Conservation (phyloP, 2,888 invertebrate species). For the Nematopogon swammerdamellus region DNA sequence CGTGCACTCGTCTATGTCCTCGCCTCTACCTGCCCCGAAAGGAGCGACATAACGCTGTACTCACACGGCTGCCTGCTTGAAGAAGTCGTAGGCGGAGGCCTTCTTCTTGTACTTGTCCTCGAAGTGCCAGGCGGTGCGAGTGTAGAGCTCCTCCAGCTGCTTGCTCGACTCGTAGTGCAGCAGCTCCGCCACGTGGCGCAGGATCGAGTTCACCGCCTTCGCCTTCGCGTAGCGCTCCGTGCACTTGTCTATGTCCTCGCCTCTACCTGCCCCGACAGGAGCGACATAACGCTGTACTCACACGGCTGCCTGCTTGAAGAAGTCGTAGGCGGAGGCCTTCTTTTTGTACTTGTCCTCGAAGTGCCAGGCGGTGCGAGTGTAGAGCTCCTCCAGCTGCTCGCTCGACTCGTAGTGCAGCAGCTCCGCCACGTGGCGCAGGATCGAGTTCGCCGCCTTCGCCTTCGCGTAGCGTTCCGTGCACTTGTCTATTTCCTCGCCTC, state of each 20-base stretch:
- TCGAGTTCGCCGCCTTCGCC: conserved; percentile 97
- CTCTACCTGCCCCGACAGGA: no score
- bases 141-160: conserved; percentile 92
- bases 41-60: conserved; percentile 24
- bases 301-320: conserved; percentile 97
- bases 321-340: conserved; percentile 95
- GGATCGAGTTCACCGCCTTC: conserved; percentile 96
- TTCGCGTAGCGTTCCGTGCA: conserved; percentile 98
- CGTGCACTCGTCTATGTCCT: conserved; percentile 97
- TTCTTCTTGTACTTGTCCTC: conserved; percentile 96
- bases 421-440: conserved; percentile 95
- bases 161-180: conserved; percentile 87
- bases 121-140: conserved; percentile 97
- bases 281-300: conserved; percentile 45
- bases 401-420: conserved; percentile 87
- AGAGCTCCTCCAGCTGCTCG: conserved; percentile 91
- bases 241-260: conserved; percentile 98
- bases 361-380: conserved; percentile 97
- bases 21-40: conserved; percentile 29
- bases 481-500: conserved; percentile 97
- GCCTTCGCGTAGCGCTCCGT: conserved; percentile 98
- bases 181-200: conserved; percentile 95
- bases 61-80: conserved; percentile 96
- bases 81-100: conserved; percentile 95
- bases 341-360: conserved; percentile 97